These are phyloP conservation scores for Stegastes partitus DNA, from an alignment of 2,113 vertebrate species.

Conservation along the genomic window DNA sequence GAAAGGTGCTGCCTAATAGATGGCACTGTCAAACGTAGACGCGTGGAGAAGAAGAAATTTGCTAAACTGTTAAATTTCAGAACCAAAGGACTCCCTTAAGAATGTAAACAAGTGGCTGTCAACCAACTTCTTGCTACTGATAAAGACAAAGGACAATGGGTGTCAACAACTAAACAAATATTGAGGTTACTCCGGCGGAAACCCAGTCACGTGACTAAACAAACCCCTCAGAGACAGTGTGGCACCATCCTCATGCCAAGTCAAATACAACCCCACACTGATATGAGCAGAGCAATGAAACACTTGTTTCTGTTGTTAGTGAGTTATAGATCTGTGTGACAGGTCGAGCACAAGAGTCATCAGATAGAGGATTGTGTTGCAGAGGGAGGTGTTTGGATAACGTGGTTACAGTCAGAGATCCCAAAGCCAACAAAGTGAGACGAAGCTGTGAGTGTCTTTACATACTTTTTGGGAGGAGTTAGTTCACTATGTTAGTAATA, in stretches of 20 bases:
- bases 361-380: background rate
- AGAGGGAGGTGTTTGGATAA: background rate
- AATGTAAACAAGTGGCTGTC: background rate
- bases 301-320: background rate
- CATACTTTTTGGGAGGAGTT: background rate
- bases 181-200: background rate
- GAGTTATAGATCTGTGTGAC: background rate
- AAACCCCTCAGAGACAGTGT: constrained; percentile 30
- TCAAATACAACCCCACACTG: constrained; percentile 21
- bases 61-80: too few relatives aligned
- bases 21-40: background rate
- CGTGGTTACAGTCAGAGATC: constrained; percentile 2
- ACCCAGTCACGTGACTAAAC: background rate
- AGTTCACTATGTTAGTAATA: background rate
- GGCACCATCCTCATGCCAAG: constrained; percentile 5
- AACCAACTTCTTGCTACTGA: background rate
- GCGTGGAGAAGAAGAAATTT: too few relatives aligned
- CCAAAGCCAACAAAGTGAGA: background rate
- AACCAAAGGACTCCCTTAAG: background rate
- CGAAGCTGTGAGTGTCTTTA: background rate
- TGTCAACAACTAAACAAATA: background rate
- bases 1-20: background rate
- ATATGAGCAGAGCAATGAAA: constrained; percentile 19
- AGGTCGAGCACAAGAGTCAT: background rate
- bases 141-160: background rate